phyloP scores from a whole-genome alignment of 2,888 invertebrate genomes.

The Patella ulyssiponensis region DNA sequence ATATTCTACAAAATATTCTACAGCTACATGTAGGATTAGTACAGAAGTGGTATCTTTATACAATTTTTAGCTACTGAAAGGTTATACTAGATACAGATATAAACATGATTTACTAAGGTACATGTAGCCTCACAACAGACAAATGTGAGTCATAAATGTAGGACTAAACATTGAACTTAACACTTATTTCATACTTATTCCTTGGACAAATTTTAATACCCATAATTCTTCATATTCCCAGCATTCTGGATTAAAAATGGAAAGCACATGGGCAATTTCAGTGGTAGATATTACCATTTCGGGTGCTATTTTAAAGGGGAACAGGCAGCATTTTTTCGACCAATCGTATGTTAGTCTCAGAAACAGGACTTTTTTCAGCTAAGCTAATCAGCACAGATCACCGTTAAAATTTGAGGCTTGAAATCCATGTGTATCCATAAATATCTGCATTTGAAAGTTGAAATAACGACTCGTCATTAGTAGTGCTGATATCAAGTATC shows the following conservation, averaged over 20 bases:
- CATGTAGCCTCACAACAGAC: background rate
- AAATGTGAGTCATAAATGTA: background rate
- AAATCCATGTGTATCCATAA: conserved; percentile 8
- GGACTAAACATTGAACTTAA: background rate
- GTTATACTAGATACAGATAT: background rate
- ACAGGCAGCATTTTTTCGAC: no score
- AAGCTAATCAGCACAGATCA: background rate
- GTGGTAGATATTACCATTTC: background rate
- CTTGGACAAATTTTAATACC: conserved; percentile 1
- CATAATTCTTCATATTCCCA: background rate
- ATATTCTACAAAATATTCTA: background rate
- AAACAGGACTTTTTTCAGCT: no score
- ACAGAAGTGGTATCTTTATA: background rate
- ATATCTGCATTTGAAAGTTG: background rate
- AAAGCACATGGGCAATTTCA: background rate
- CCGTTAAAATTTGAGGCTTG: background rate
- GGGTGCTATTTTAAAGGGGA: background rate
- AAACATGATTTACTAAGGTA: background rate
- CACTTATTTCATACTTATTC: background rate
- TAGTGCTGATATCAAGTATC: no score
- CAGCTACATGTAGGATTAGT: background rate
- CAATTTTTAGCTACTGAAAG: background rate
- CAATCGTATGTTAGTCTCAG: no score
- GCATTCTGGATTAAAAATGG: background rate
- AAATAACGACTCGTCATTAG: background rate